phyloP scores from a whole-genome alignment of 2,113 vertebrate species.

The Lophochroa leadbeateri region DNA sequence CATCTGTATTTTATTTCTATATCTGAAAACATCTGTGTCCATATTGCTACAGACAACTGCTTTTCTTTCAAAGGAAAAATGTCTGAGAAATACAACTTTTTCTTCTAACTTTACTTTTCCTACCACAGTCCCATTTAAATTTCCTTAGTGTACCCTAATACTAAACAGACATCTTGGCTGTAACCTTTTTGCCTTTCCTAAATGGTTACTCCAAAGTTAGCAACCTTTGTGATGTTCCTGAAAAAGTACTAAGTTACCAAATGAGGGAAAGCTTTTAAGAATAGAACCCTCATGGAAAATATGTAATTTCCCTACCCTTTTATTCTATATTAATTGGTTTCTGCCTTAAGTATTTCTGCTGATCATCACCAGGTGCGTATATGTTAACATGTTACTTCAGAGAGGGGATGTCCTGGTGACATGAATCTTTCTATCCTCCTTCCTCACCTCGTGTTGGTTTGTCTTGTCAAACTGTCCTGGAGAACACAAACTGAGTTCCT shows the following conservation, averaged over 20 bases:
- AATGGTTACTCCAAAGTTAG: background rate
- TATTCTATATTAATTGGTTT: background rate
- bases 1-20: background rate
- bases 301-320: background rate
- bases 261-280: background rate
- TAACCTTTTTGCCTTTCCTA: background rate
- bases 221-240: background rate
- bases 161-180: background rate
- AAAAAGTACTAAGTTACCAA: background rate
- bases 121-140: background rate
- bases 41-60: background rate
- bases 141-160: background rate
- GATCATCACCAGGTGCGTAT: background rate
- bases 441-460: background rate
- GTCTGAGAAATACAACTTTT: background rate
- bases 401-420: background rate
- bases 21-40: background rate
- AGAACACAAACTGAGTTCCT: background rate
- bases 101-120: background rate
- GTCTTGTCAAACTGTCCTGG: background rate
- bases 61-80: background rate
- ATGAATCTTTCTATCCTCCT: background rate
- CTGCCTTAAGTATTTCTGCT: background rate
- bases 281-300: background rate
- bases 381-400: background rate